These are phyloP conservation scores for Natator depressus DNA, from an alignment of 2,113 vertebrate species.

Conservation along the genomic window DNA sequence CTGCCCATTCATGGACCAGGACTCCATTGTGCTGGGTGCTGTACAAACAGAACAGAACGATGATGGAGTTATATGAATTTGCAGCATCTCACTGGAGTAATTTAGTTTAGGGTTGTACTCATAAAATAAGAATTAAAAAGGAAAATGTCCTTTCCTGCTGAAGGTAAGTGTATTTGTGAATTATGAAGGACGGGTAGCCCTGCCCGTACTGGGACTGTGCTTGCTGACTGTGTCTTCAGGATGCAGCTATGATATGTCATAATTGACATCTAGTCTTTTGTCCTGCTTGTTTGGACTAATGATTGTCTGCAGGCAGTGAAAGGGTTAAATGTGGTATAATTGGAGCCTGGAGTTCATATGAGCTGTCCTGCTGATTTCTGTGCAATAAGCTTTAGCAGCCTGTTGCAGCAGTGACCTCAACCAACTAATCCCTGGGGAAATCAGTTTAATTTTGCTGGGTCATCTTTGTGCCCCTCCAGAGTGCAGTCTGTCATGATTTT, in stretches of 20 bases:
- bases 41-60: accelerated
- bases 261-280: accelerated
- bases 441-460: slow-evolving; percentile 59
- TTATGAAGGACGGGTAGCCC: not conserved
- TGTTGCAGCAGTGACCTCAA: slow-evolving; percentile 34
- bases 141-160: not conserved
- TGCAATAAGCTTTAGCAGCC: slow-evolving; percentile 48
- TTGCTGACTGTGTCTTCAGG: not conserved
- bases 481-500: slow-evolving; percentile 52
- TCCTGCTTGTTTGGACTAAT: not conserved
- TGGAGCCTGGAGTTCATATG: slow-evolving; percentile 40
- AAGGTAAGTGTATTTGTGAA: not conserved
- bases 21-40: not conserved
- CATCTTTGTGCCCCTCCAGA: slow-evolving; percentile 43
- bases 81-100: not conserved
- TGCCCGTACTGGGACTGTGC: not conserved
- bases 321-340: not conserved
- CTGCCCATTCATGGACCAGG: not conserved
- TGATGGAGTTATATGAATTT: not conserved
- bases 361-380: slow-evolving; percentile 46
- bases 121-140: not conserved
- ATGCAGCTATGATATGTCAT: not conserved
- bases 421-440: slow-evolving; percentile 43
- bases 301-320: not conserved
- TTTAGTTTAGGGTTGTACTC: not conserved